Conservation (phyloP, 2,797 vertebrate genomes). For the Gymnothorax javanicus region DNA sequence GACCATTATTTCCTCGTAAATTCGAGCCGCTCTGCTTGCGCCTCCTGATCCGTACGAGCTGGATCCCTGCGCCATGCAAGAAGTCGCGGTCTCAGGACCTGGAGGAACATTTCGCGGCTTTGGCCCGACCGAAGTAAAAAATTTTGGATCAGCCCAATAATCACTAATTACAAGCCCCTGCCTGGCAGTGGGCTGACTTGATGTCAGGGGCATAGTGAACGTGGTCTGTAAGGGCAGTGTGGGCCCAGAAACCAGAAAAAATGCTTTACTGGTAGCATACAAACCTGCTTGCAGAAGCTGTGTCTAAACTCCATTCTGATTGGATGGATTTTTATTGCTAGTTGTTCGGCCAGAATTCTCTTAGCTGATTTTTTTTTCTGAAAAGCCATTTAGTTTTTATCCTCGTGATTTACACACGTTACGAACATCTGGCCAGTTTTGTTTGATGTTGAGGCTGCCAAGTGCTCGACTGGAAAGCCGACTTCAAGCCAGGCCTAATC, state of each 20-base stretch:
- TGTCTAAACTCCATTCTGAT: background rate
- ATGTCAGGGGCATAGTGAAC: conserved; percentile 52
- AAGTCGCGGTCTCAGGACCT: conserved; percentile 38
- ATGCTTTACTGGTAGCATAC: too few relatives aligned
- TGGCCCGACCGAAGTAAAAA: conserved; percentile 41
- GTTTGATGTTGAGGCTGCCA: background rate
- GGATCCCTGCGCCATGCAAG: conserved; percentile 34
- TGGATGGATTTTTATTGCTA: background rate
- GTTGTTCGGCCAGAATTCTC: background rate
- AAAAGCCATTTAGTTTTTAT: background rate
- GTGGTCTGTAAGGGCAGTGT: background rate
- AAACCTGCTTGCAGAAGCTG: background rate
- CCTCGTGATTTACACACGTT: background rate
- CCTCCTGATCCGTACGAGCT: background rate
- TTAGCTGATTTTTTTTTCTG: background rate
- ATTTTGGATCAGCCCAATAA: conserved; percentile 63
- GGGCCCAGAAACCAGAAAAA: background rate
- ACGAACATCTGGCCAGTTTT: background rate
- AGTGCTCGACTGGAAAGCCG: background rate
- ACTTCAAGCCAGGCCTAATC: too few relatives aligned
- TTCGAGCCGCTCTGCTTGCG: background rate
- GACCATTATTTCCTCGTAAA: background rate
- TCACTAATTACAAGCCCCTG: conserved; percentile 57
- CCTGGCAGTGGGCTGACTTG: conserved; percentile 45
- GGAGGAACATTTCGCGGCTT: conserved; percentile 55